Evolutionary conservation across 2,888 invertebrate species (phyloP), one percentile per base, ranked within the genome.

Genomic region (Drosophila flavopinicola): DNA sequence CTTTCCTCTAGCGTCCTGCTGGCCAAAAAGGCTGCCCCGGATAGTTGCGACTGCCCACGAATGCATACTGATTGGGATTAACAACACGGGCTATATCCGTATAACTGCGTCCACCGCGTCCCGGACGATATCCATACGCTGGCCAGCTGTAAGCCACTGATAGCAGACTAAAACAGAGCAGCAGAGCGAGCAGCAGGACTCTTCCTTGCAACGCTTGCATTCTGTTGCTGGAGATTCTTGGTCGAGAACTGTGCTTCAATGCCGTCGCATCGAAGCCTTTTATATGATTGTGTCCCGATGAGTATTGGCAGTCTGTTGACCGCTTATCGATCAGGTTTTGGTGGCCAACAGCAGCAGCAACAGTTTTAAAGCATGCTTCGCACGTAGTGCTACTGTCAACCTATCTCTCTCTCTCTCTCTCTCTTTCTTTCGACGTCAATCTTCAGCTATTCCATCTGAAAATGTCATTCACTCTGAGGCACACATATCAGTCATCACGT

Each of bases 11-110:
- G 13, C 63, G 48, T 20, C 88, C 87, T 23, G 68, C 66, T 1
- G 88, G 75, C 89, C 94, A 95, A 64, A 93, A 92, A 24, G 94
- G 93, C 38, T 93, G 93, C 0, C 93, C 92, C 0, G 94, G 93
- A 82, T 91, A 93, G 76, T 85, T 63, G 78, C 89, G 64, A 3
- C 68, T 30, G 30, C 79, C 85, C 3, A 78, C 91, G 30, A 93
- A 93, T 1, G 92, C 93, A 70, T 93, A 92, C 17, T 92, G 92
- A 88, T 94, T 92, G 0, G 93, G 91, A 78, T 93, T 93, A 70
- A 95, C 93, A 6, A 95, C 93, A 56, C 94, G 92, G 86, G 96
- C 96, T 69, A 96, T 94, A 47, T 94, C 93, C 85, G 93, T 94
- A 90, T 93, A 96, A 1, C 94, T 92, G 76, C 93, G 93, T 30